phyloP scores from a whole-genome alignment of 2,113 vertebrate genomes.

The Sinocyclocheilus grahami region DNA sequence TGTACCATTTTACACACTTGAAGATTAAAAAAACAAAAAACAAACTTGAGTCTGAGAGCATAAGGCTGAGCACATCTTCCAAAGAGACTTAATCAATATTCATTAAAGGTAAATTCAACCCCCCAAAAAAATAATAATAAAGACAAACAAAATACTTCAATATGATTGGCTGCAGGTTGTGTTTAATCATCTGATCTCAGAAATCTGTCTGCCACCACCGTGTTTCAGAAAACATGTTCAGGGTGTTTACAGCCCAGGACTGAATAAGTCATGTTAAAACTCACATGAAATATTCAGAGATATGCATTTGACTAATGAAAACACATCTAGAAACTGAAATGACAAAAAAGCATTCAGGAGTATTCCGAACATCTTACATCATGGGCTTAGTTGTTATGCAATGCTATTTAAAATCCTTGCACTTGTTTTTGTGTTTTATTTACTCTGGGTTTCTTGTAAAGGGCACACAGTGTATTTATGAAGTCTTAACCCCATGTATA shows the following conservation, averaged over 20 bases:
- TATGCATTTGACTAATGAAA: neutral
- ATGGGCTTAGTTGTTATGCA: neutral
- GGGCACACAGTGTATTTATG: slow-evolving; percentile 19
- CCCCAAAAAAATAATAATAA: too few relatives aligned
- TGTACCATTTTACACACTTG: neutral
- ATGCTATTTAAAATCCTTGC: neutral
- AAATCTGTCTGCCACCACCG: neutral
- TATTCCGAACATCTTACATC: neutral
- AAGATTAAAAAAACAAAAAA: neutral
- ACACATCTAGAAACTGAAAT: neutral
- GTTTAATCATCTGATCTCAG: neutral
- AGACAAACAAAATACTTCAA: neutral
- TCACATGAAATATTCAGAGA: slow-evolving; percentile 9
- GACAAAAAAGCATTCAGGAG: neutral
- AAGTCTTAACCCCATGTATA: neutral
- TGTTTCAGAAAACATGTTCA: neutral
- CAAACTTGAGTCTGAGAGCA: too few relatives aligned
- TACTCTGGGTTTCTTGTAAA: neutral
- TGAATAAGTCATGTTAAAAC: neutral
- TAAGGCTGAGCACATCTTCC: too few relatives aligned
- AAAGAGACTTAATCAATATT: too few relatives aligned
- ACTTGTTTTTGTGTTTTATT: neutral
- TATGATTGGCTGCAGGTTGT: neutral
- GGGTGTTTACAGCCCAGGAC: neutral
- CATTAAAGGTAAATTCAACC: too few relatives aligned